These are phyloP conservation scores for Bolinopsis microptera DNA, from an alignment of 37 sponge, comb jelly and placozoan genomes.

Conservation along the genomic window DNA sequence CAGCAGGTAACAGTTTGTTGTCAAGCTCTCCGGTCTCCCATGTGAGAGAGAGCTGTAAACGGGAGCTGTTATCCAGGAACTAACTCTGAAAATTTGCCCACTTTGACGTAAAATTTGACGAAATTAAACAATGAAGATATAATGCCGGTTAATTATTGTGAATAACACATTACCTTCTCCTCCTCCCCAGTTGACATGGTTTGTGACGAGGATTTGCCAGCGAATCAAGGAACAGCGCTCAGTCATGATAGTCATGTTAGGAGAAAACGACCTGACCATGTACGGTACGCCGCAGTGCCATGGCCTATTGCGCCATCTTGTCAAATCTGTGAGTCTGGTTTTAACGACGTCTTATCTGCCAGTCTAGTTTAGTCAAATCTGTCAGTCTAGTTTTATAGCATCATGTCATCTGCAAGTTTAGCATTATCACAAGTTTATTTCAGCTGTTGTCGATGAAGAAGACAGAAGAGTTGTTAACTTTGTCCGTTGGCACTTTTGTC, in stretches of 20 bases:
- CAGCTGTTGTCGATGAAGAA: slow-evolving; percentile 3
- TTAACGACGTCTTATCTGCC: neutral
- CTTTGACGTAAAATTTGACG: too few species aligned
- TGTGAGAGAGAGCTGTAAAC: neutral
- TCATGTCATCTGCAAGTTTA: neutral
- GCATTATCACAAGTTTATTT: neutral
- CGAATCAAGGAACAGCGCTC: neutral
- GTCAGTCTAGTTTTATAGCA: neutral
- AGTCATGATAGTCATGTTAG: neutral
- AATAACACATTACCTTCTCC: too few species aligned
- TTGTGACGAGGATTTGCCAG: neutral
- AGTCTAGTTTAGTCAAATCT: neutral
- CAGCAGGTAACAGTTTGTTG: slow-evolving; percentile 25
- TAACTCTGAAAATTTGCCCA: too few species aligned
- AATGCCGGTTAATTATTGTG: too few species aligned
- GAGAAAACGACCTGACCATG: neutral
- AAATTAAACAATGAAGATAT: too few species aligned
- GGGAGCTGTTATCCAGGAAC: neutral
- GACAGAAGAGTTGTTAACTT: neutral
- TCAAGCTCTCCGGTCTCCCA: too few species aligned
- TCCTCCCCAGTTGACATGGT: neutral
- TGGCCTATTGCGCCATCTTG: neutral
- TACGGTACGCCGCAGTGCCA: slow-evolving; percentile 1
- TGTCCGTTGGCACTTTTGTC: slow-evolving; percentile 44
- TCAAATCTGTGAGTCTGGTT: neutral